These are phyloP conservation scores for Rattus norvegicus DNA, from an alignment of 2,113 vertebrate species.

Conservation along the genomic window GRCr8 NC_086026.1:62392501-62393000, in stretches of 20 bases:
- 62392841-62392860: background rate
- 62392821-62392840: background rate
- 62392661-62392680: background rate
- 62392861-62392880: background rate
- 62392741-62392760: background rate
- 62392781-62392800: background rate
- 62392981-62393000: conserved; percentile 66
- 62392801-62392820: background rate
- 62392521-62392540: too few species aligned
- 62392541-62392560: too few species aligned
- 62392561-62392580: too few species aligned
- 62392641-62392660: background rate
- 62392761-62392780: background rate
- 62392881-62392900: background rate
- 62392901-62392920: background rate
- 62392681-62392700: background rate
- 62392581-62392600: background rate
- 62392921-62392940: conserved; percentile 6
- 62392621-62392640: conserved; percentile 37
- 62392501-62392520: background rate
- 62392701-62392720: background rate
- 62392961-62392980: conserved; percentile 67
- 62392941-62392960: conserved; percentile 75
- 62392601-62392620: background rate
- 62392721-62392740: background rate